Conservation (phyloP, 1,140 invertebrate species). For the Lordiphosa collinella region DNA sequence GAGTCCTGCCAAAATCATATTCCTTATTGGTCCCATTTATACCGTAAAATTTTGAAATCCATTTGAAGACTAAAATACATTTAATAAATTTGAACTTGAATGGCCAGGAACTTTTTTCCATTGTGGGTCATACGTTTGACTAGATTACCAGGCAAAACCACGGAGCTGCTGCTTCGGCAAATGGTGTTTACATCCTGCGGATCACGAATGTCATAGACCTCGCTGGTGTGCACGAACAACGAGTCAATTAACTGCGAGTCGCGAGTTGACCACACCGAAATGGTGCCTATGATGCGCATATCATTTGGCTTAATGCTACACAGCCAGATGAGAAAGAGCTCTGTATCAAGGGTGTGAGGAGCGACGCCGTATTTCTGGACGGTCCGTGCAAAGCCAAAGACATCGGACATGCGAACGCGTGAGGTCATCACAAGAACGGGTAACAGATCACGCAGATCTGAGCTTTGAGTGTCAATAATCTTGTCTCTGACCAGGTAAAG, state of each 20-base stretch:
- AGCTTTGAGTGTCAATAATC: constrained; percentile 22
- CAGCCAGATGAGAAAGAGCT: constrained; percentile 53
- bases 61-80: background rate
- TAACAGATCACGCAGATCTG: constrained; percentile 31
- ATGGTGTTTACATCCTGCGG: constrained; percentile 18
- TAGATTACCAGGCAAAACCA: constrained; percentile 28
- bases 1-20: no score
- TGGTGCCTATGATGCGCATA: constrained; percentile 17
- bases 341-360: background rate
- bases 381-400: background rate
- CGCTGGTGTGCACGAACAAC: constrained; percentile 27
- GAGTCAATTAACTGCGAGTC: constrained; percentile 1
- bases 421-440: constrained; percentile 57
- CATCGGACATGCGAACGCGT: constrained; percentile 22
- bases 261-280: constrained; percentile 44
- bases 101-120: constrained; percentile 35
- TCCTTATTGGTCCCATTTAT: no score
- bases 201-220: constrained; percentile 43
- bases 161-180: constrained; percentile 22
- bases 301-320: constrained; percentile 31
- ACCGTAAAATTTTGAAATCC: constrained; percentile 4
- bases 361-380: fast-evolving
- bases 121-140: constrained; percentile 31
- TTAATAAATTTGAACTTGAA: constrained; percentile 48
- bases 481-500: constrained; percentile 51